Evolutionary conservation across 2,888 invertebrate genomes (phyloP), one percentile per base, ranked within the genome.

Genomic region (Ashinkailepas kermadecensis): DNA sequence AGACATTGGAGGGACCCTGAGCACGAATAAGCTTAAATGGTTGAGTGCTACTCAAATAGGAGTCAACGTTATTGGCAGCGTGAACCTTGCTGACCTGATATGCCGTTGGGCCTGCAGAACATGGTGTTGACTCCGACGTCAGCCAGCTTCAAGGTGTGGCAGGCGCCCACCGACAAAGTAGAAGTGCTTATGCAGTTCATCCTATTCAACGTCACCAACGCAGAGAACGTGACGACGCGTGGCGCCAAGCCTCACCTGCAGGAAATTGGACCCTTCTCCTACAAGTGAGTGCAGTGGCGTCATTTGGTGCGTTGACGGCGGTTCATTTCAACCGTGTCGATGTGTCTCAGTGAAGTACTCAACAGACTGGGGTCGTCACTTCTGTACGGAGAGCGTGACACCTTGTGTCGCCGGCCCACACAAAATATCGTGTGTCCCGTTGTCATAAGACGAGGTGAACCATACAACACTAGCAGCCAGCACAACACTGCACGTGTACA

Each of bases 221-320:
- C 92, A 0, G 90, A 91, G 0, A 94, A 93, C 78, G 90, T 95
- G 0, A 89, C 90, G 82, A 6, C 57, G 12, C 89, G 90, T 25
- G 95, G 95, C 0, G 92, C 88, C 0, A 90, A 91, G 64, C 94
- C 95, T 0, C 91, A 91, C 57, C 87, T 96, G 0, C 89, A 92
- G 85, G 93, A 96, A 90, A 86, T 94, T 2, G 95, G 95, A 59
- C 95, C 95, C 0, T 95, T 91, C 87, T 91, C 92, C 85, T 95
- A 94, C 81, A 82, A 81, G 82, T 83, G 56, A 64, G 86, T 74
- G 4, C 13, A 10, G 54, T 39, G 25, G 23, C 67, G 67, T 23
- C 25, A 10, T 25, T 59, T 59, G 7, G 59, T 13, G 59, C 59
- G 11, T 15, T 59, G 12, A 21, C n/a, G 64, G 18, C 18, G 15